These are phyloP conservation scores for Pyralis farinalis DNA, from an alignment of 2,888 invertebrate genomes.

Conservation along the genomic window DNA sequence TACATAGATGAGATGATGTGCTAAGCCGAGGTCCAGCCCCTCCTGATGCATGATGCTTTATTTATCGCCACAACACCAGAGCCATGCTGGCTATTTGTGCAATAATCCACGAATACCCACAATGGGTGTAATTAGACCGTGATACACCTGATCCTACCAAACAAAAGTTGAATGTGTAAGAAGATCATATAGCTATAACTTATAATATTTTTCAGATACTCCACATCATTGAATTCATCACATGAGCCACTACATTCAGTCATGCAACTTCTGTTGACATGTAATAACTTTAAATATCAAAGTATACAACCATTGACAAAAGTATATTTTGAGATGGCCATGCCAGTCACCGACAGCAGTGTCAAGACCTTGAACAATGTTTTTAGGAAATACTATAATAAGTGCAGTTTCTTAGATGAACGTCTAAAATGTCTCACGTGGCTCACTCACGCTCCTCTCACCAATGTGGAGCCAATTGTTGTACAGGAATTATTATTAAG, in stretches of 20 bases:
- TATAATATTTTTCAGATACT: slow-evolving; percentile 47
- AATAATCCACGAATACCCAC: too few species aligned
- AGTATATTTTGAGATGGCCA: slow-evolving; percentile 60
- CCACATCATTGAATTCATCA: slow-evolving; percentile 35
- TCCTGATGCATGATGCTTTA: too few species aligned
- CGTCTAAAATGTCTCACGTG: slow-evolving; percentile 50
- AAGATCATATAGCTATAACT: too few species aligned
- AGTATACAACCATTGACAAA: slow-evolving; percentile 52
- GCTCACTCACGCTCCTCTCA: slow-evolving; percentile 41
- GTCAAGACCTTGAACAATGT: slow-evolving; percentile 48
- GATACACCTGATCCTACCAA: too few species aligned
- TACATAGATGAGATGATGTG: too few species aligned
- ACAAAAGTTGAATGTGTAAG: too few species aligned
- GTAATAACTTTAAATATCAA: slow-evolving; percentile 42
- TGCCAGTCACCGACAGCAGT: slow-evolving; percentile 54
- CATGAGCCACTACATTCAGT: slow-evolving; percentile 55
- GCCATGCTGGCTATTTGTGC: too few species aligned
- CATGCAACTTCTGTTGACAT: slow-evolving; percentile 44
- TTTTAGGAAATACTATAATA: slow-evolving; percentile 54
- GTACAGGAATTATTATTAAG: slow-evolving; percentile 44
- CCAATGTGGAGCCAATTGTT: slow-evolving; percentile 24
- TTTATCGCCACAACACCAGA: too few species aligned
- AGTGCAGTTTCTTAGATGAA: slow-evolving; percentile 43
- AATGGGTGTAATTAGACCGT: too few species aligned
- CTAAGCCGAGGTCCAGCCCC: too few species aligned